phyloP scores from a whole-genome alignment of 2,113 vertebrate genomes.

The Strigops habroptila region DNA sequence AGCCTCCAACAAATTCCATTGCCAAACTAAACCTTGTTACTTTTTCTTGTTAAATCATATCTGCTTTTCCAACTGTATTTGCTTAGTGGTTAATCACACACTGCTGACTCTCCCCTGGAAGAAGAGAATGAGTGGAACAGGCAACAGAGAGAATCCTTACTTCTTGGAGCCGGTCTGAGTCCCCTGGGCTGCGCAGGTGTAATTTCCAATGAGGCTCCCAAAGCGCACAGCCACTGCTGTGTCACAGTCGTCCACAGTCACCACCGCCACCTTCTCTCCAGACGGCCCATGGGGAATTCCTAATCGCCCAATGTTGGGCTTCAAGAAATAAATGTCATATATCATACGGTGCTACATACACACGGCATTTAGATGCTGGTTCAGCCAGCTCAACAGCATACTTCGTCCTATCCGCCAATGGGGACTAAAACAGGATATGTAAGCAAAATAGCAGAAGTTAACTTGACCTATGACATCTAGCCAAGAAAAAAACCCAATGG shows the following conservation, averaged over 20 bases:
- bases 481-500: background rate
- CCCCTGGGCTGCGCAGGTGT: constrained; percentile 93
- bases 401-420: background rate
- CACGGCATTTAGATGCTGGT: background rate
- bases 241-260: constrained; percentile 93
- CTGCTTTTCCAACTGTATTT: background rate
- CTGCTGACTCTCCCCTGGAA: background rate
- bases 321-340: background rate
- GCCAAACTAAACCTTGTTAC: background rate
- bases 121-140: background rate
- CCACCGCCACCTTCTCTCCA: constrained; percentile 92
- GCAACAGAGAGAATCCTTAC: constrained; percentile 66
- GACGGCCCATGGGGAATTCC: constrained; percentile 93
- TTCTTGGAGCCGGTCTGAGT: constrained; percentile 96
- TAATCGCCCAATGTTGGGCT: constrained; percentile 91
- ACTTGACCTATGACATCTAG: background rate
- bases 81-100: background rate
- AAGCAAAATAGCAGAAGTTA: background rate
- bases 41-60: background rate
- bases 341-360: background rate
- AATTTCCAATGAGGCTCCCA: constrained; percentile 87
- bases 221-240: constrained; percentile 92
- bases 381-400: background rate
- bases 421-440: background rate
- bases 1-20: background rate